Percentiles rank a stretch among this genome's conserved stretches.
phyloP scores from a whole-genome alignment of 2,888 invertebrate genomes.

The Apodemia zela region DNA sequence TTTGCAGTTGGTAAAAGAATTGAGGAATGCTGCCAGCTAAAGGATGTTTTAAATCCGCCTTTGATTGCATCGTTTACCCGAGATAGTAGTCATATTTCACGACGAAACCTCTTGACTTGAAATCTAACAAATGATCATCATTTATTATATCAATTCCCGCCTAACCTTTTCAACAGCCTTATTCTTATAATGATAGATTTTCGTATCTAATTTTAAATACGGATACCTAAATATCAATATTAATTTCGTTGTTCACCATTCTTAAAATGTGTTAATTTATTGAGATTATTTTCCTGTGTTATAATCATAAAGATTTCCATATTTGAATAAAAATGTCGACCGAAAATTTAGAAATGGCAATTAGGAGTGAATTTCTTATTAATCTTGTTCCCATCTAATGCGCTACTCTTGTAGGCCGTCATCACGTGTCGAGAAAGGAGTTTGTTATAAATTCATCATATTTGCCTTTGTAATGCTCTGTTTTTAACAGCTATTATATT shows the following conservation, averaged over 20 bases:
- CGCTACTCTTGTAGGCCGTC: constrained; percentile 78
- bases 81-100: constrained; percentile 73
- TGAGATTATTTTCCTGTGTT: constrained; percentile 20
- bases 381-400: constrained; percentile 64
- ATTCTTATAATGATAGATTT: constrained; percentile 15
- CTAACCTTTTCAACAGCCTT: constrained; percentile 33
- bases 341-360: constrained; percentile 28
- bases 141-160: constrained; percentile 46
- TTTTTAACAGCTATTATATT: background rate
- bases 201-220: background rate
- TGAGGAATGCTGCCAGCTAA: constrained; percentile 36
- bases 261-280: constrained; percentile 8
- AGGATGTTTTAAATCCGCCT: constrained; percentile 63
- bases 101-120: constrained; percentile 53
- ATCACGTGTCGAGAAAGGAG: constrained; percentile 76
- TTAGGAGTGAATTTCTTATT: constrained; percentile 40
- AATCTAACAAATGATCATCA: constrained; percentile 62
- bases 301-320: constrained; percentile 13
- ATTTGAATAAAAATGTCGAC: constrained; percentile 32
- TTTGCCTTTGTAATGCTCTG: constrained; percentile 27
- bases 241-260: background rate
- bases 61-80: constrained; percentile 73
- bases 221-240: background rate
- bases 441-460: constrained; percentile 76
- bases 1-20: constrained; percentile 21